These are phyloP conservation scores for Ammodytes dubius DNA, from an alignment of 2,113 vertebrate species.

Conservation along the genomic window DNA sequence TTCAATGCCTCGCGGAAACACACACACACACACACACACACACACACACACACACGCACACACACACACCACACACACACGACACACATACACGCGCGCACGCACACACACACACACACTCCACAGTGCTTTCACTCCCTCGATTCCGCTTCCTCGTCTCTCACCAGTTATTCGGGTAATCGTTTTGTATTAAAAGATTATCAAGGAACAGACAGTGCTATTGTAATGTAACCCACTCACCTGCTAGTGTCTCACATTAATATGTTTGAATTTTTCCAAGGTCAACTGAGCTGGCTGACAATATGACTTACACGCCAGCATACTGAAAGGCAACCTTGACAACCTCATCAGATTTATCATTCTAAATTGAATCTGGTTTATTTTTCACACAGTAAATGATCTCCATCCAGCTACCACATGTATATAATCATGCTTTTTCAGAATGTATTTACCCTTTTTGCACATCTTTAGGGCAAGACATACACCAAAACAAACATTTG, in stretches of 20 bases:
- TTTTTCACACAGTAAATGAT: not conserved
- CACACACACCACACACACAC: not conserved
- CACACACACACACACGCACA: not conserved
- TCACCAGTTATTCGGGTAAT: slow-evolving; percentile 27
- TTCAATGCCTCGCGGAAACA: slow-evolving; percentile 37
- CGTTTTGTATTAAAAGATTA: slow-evolving; percentile 66
- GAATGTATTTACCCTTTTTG: not conserved
- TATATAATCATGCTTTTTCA: not conserved
- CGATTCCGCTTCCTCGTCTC: slow-evolving; percentile 22
- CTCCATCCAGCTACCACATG: not conserved
- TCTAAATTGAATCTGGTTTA: slow-evolving; percentile 7
- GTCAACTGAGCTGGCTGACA: slow-evolving; percentile 62
- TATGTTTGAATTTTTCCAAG: slow-evolving; percentile 58
- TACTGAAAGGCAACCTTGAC: slow-evolving; percentile 56
- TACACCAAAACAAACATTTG: not conserved
- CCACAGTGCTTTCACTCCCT: slow-evolving; percentile 22
- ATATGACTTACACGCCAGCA: slow-evolving; percentile 25
- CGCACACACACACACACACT: slow-evolving; percentile 35
- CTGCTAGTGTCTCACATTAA: slow-evolving; percentile 55
- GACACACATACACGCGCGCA: slow-evolving; percentile 14
- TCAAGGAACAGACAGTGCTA: slow-evolving; percentile 36
- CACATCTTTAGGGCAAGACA: not conserved
- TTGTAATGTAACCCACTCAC: slow-evolving; percentile 63
- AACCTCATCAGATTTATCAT: slow-evolving; percentile 48
- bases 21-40: not conserved